Evolutionary conservation across 2,797 vertebrate genomes (phyloP), one percentile per base, ranked within the genome.

Genomic region (Myripristis murdjan): DNA sequence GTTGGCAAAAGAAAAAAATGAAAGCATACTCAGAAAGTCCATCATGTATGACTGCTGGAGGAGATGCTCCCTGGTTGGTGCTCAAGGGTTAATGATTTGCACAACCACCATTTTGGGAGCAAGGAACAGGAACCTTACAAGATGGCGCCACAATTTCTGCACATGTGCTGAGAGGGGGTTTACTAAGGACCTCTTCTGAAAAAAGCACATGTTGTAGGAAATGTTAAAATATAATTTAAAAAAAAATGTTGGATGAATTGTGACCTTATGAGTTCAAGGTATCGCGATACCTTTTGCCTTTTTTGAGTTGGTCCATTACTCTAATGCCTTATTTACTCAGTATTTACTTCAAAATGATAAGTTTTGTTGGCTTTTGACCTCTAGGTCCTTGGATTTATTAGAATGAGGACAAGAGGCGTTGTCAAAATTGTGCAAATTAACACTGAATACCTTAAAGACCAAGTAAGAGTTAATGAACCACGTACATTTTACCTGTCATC

Each of bases 91-190:
- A 93, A 92, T n/a, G 59, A 16, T 60, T 79, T 48, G 37, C 69
- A 20, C 18, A 48, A 22, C 18, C 89, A 77, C 88, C 87, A 91
- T 92, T 92, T 91, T 92, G 90, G 86, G 56, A 41, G 56, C 68
- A 67, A 14, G 18, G 47, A 65, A 14, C 48, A 23, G 49, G 18
- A n/a, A n/a, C n/a, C n/a, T 22, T 46, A 62, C 84, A 91, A 90
- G 91, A 93, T 91, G 90, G 91, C 80, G 67, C 78, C 79, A 69
- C 68, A 57, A 41, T 20, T 43, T 14, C 43, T 51, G 10, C 48
- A 15, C 4, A 15, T 54, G 24, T 65, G 31, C 14, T 58, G 49
- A 54, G 26, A 41, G 6, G 60, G 44, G 70, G 47, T 20, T 66
- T 1, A 37, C 35, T 37, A 37, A 6, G 33, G 35, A 35, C 33